A percentile compares a stretch with the other conserved stretches of the same genome.
Evolutionary conservation across 2,113 vertebrate species (phyloP).

Genomic region (Propithecus coquereli): DNA sequence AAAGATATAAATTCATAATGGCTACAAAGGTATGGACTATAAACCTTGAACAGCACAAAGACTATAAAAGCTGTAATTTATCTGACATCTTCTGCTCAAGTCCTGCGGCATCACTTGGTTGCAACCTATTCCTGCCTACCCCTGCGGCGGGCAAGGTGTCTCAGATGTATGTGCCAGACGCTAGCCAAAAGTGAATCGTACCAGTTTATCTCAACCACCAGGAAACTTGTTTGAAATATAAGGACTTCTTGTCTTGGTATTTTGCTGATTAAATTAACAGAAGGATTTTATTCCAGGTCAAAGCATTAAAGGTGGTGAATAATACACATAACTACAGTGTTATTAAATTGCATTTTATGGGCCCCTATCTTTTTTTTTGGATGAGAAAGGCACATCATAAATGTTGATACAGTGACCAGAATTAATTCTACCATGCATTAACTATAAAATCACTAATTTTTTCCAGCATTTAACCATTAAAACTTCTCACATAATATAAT

Average conservation of each 20-base stretch:
- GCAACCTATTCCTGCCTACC: not conserved
- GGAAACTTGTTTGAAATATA: not conserved
- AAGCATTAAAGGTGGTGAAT: not conserved
- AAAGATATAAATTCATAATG: not conserved
- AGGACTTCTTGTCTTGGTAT: not conserved
- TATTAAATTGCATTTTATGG: not conserved
- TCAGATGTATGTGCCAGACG: not conserved
- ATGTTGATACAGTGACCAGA: not conserved
- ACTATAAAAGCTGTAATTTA: not conserved
- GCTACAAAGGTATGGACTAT: not conserved
- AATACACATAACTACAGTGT: not conserved
- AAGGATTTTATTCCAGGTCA: not conserved
- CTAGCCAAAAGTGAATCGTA: not conserved
- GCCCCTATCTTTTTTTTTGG: not conserved
- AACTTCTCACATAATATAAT: not conserved
- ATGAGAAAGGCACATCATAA: not conserved
- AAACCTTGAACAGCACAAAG: not conserved
- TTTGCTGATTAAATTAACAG: not conserved
- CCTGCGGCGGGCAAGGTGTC: not conserved
- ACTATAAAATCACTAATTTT: slow-evolving; percentile 23
- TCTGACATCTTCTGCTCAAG: not conserved
- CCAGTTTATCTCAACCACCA: not conserved
- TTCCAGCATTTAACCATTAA: slow-evolving; percentile 38
- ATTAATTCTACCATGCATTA: slow-evolving; percentile 26
- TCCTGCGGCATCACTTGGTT: not conserved